A percentile compares a stretch with the other conserved stretches of the same genome.
Evolutionary conservation across 1,140 invertebrate species (phyloP).

Genomic region (Teleogryllus occipitalis): DNA sequence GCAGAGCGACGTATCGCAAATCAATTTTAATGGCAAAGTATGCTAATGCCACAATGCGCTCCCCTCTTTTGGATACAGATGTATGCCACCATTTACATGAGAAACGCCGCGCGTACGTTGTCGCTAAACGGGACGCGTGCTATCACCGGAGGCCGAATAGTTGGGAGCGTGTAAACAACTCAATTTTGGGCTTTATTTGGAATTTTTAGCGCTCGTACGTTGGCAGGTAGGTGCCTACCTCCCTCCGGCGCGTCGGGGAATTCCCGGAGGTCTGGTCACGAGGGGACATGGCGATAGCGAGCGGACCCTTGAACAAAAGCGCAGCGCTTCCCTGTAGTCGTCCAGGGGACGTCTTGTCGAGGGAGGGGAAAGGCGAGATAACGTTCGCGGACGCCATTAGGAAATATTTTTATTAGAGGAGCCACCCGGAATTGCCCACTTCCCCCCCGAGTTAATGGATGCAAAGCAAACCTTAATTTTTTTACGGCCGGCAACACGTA

Average conservation of each 20-base stretch:
- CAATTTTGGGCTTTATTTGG: not conserved
- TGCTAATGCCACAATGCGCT: too few relatives aligned
- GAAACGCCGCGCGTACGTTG: too few relatives aligned
- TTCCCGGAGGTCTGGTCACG: not conserved
- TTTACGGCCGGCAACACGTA: not conserved
- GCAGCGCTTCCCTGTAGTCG: not conserved
- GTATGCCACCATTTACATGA: too few relatives aligned
- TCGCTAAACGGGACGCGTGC: too few relatives aligned
- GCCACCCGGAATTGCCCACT: not conserved
- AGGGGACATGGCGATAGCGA: too few relatives aligned
- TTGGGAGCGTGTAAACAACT: not conserved
- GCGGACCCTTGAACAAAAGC: not conserved
- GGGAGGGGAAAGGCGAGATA: not conserved
- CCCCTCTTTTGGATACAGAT: too few relatives aligned
- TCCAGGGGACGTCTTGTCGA: not conserved
- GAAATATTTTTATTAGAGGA: slow-evolving; percentile 6
- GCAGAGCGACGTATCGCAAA: too few relatives aligned
- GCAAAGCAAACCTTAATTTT: slow-evolving; percentile 1
- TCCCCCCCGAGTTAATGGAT: not conserved
- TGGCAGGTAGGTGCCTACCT: not conserved
- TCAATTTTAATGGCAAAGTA: too few relatives aligned
- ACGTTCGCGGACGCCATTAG: not conserved
- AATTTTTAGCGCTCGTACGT: not conserved
- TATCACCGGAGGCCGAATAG: too few relatives aligned
- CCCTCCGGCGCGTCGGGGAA: not conserved